These are phyloP conservation scores for Ploceus nigricollis DNA, from an alignment of 2,113 vertebrate species.

Conservation along the genomic window DNA sequence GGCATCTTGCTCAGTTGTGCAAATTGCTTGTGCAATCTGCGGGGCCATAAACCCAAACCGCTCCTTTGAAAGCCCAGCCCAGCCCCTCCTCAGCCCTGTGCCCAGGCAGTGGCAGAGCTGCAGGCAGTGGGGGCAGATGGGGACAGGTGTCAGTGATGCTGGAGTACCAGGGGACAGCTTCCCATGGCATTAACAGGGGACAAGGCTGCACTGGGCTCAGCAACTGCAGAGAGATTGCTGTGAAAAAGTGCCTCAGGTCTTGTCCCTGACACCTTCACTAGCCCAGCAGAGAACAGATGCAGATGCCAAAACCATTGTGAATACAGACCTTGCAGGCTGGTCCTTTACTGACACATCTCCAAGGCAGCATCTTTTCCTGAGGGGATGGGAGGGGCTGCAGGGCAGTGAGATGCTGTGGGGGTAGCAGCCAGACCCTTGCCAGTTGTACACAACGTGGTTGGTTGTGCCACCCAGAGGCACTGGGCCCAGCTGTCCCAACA, in stretches of 20 bases:
- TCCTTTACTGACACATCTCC: not conserved
- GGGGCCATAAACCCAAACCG: not conserved
- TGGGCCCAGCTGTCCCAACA: not conserved
- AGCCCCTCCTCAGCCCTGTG: not conserved
- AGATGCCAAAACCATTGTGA: not conserved
- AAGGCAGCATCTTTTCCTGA: not conserved
- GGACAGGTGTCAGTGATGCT: not conserved
- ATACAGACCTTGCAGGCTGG: not conserved
- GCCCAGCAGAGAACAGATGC: not conserved
- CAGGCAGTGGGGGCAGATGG: not conserved
- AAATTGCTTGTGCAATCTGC: not conserved
- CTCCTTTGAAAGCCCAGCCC: not conserved
- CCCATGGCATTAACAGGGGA: not conserved
- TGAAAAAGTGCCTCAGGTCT: not conserved
- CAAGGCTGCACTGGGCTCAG: not conserved
- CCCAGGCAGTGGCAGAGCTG: not conserved
- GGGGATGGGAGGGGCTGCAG: not conserved
- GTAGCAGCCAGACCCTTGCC: not conserved
- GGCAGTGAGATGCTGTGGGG: not conserved
- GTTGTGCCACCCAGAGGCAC: not conserved
- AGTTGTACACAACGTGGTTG: fast-evolving
- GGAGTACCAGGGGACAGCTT: not conserved
- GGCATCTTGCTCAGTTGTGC: slow-evolving; percentile 47
- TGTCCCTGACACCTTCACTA: not conserved
- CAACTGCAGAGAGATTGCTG: not conserved